Conservation (phyloP, 2,888 invertebrate species). For the Drosophila borealis region DNA sequence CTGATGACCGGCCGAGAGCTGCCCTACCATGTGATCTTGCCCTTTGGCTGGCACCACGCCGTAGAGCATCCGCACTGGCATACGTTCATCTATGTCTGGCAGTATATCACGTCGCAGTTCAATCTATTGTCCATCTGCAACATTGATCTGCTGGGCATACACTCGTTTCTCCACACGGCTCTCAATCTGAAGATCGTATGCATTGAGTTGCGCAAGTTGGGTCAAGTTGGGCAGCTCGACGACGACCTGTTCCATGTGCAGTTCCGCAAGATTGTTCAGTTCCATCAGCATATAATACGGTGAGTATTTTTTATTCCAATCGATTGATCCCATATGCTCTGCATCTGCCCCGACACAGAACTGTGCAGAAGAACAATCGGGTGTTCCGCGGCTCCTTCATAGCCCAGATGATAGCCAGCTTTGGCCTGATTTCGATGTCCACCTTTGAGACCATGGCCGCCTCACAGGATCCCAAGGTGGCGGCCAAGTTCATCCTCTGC, state of each 20-base stretch:
- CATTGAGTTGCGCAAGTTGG: slow-evolving; percentile 62
- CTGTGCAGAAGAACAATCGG: slow-evolving; percentile 60
- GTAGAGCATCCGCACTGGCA: slow-evolving; percentile 44
- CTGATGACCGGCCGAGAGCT: slow-evolving; percentile 52
- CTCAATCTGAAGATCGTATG: slow-evolving; percentile 76
- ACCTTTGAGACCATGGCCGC: slow-evolving; percentile 77
- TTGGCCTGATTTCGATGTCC: slow-evolving; percentile 77
- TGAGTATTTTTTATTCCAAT: slow-evolving; percentile 23
- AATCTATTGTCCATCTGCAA: slow-evolving; percentile 64
- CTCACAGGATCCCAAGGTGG: slow-evolving; percentile 65
- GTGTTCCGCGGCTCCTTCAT: slow-evolving; percentile 71
- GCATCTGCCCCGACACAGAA: slow-evolving; percentile 20
- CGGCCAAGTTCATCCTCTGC: slow-evolving; percentile 75
- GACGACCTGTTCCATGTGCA: slow-evolving; percentile 49
- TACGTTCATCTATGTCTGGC: slow-evolving; percentile 59
- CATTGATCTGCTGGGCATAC: slow-evolving; percentile 68
- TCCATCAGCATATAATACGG: slow-evolving; percentile 80
- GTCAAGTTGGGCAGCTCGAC: slow-evolving; percentile 13
- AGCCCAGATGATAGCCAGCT: slow-evolving; percentile 76
- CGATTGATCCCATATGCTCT: neutral
- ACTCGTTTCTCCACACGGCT: slow-evolving; percentile 68
- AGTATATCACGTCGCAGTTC: slow-evolving; percentile 51
- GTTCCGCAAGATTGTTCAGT: slow-evolving; percentile 60
- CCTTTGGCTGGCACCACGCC: slow-evolving; percentile 60
- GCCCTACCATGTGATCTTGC: slow-evolving; percentile 69